These are phyloP conservation scores for Eucera pruinosa DNA, from an alignment of 2,888 invertebrate genomes.

Conservation along the genomic window DNA sequence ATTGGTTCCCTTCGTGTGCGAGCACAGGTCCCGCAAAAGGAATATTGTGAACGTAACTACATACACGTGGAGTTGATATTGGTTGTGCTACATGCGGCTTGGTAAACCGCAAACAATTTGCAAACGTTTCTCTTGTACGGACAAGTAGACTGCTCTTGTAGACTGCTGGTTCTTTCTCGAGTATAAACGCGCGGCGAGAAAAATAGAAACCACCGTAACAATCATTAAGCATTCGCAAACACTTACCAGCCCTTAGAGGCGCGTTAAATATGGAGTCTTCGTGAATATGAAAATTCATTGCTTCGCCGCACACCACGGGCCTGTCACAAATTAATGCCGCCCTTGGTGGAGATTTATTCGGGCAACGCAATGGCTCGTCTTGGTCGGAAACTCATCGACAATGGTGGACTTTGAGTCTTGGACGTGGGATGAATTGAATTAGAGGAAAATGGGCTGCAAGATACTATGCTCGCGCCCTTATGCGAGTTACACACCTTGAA, in stretches of 20 bases:
- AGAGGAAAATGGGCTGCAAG: no score
- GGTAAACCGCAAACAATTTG: slow-evolving; percentile 56
- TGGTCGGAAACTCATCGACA: slow-evolving; percentile 13
- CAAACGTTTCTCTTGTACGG: slow-evolving; percentile 16
- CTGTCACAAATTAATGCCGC: slow-evolving; percentile 29
- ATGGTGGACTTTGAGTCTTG: background rate
- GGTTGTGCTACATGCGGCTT: slow-evolving; percentile 18
- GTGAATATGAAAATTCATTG: slow-evolving; percentile 28
- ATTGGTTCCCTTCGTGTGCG: slow-evolving; percentile 43
- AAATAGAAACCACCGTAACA: slow-evolving; percentile 1
- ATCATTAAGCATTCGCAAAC: slow-evolving; percentile 18
- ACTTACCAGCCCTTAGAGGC: background rate
- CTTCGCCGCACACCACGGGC: background rate
- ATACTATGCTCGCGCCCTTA: no score
- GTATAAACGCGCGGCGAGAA: slow-evolving; percentile 5
- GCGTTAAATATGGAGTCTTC: slow-evolving; percentile 1
- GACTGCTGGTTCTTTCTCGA: background rate
- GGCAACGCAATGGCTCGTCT: background rate
- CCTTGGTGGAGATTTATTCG: slow-evolving; percentile 19
- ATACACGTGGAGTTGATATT: slow-evolving; percentile 41
- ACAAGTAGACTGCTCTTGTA: no score
- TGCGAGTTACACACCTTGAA: no score
- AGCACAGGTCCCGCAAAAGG: slow-evolving; percentile 2
- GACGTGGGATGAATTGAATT: no score
- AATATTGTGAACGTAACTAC: slow-evolving; percentile 35